Base-by-base conservation (phyloP, 1,140 invertebrate species). In the Drosophila subobscura region DNA sequence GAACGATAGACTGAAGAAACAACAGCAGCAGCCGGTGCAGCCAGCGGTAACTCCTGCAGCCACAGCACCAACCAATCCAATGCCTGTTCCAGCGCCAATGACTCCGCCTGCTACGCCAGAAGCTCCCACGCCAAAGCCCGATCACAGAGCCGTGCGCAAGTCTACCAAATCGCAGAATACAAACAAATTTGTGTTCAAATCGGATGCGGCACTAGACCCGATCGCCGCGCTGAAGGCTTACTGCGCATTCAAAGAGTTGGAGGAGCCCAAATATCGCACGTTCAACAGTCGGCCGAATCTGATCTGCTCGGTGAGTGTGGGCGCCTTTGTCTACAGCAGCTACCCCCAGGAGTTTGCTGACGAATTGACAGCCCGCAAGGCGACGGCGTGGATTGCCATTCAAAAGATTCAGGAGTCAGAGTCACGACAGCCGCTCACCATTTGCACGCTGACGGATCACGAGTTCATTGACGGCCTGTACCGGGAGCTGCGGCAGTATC, bases 401-500 rank as follows among this genome's bases (percentile, higher is more conserved):
- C 59, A 91, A 12, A 58, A 81, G n/a, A 75, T 91, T 8, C 61
- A 78, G 29, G 42, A 58, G 22, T 42, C 71, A 22, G 76, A 91
- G 42, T 52, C 74, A 1, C 72, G 74, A 12, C 49, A 68, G 5
- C 53, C 60, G 22, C 42, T 86, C 2, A 54, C 80, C 0, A 10
- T 73, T 0, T 78, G 79, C 57, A 65, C 68, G 0, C 53, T 84
- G 2, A 73, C 52, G 25, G 76, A 83, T 47, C 42, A 61, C 1
- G 91, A 90, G 25, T 79, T 92, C 6, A 55, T 90, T 5, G 73
- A 83, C 7, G 63, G 64, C 4, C 63, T 92, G 5, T 86, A 79
- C 47, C 45, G 76, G 4, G 79, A 85, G 53, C 14, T 91, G 52
- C 46, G 74, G 0, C 75, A 74, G 44, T 77, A 80, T 68, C 86